phyloP scores from a whole-genome alignment of 1,140 invertebrate species.

The Aphelenchoides avenae region DNA sequence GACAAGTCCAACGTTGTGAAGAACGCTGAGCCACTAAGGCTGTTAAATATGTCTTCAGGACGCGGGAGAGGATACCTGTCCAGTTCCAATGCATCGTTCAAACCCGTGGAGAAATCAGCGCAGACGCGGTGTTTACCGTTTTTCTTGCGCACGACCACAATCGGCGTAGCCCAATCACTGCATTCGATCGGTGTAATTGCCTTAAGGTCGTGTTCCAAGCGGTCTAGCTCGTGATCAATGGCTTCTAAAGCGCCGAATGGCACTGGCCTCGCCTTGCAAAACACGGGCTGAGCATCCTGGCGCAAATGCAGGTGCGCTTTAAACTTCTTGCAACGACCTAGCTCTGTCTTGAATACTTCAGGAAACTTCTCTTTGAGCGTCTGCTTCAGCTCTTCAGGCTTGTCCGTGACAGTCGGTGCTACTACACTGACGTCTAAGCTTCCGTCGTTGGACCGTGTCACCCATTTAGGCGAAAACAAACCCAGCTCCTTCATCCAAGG shows the following conservation, averaged over 20 bases:
- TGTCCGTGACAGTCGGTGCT: background rate
- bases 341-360: slow-evolving; percentile 11
- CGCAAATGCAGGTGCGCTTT: slow-evolving; percentile 19
- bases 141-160: slow-evolving; percentile 60
- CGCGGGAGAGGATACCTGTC: slow-evolving; percentile 36
- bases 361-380: slow-evolving; percentile 10
- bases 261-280: slow-evolving; percentile 20
- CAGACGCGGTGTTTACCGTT: slow-evolving; percentile 59
- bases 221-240: slow-evolving; percentile 2
- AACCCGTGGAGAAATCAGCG: slow-evolving; percentile 49
- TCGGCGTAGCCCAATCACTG: slow-evolving; percentile 61
- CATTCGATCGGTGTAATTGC: slow-evolving; percentile 43
- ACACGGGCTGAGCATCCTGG: slow-evolving; percentile 8
- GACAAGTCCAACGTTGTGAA: slow-evolving; percentile 37
- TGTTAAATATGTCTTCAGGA: slow-evolving; percentile 33
- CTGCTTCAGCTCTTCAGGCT: background rate
- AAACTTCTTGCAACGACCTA: slow-evolving; percentile 10
- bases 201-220: slow-evolving; percentile 5
- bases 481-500: slow-evolving; percentile 3
- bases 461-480: background rate
- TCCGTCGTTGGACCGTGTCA: background rate
- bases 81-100: slow-evolving; percentile 31
- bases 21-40: slow-evolving; percentile 19
- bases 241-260: background rate
- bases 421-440: background rate